Conservation (phyloP, 92 coral and sea anemone species). For the Chrysogorgia sp. region DNA sequence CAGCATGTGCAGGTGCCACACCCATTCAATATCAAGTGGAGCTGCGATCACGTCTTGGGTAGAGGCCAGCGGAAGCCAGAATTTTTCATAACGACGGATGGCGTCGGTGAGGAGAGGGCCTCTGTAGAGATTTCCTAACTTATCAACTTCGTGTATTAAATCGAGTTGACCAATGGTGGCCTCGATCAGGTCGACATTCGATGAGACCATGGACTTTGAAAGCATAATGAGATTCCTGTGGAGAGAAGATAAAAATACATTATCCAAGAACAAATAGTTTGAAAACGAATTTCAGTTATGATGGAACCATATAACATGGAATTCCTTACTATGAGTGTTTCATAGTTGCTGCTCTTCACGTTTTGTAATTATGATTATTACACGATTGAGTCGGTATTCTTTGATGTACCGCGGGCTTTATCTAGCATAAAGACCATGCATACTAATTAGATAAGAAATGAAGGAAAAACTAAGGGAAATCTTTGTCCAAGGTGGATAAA, state of each 20-base stretch:
- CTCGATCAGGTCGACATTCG: conserved; percentile 40
- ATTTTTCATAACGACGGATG: conserved; percentile 41
- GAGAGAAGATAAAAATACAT: background rate
- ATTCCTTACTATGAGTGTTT: no score
- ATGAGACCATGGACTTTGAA: background rate
- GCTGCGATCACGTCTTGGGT: conserved; percentile 55
- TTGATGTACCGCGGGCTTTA: no score
- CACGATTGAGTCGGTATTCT: no score
- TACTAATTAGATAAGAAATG: no score
- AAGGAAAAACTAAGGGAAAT: no score
- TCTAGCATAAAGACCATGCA: no score
- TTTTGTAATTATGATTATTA: no score
- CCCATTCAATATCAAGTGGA: conserved; percentile 59
- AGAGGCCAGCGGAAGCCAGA: conserved; percentile 52
- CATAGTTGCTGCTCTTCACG: no score
- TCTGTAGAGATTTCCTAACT: conserved; percentile 18
- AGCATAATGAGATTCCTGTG: conserved; percentile 9
- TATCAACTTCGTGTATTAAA: conserved; percentile 40
- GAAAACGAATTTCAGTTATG: background rate
- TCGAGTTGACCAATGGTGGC: conserved; percentile 43
- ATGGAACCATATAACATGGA: no score
- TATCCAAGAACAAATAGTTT: background rate
- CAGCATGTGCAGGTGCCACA: conserved; percentile 73
- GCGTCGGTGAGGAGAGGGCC: conserved; percentile 40
- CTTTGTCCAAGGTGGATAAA: no score